These are phyloP conservation scores for Pristionchus entomophagus DNA, from an alignment of 2,888 invertebrate species.

Conservation along the genomic window DNA sequence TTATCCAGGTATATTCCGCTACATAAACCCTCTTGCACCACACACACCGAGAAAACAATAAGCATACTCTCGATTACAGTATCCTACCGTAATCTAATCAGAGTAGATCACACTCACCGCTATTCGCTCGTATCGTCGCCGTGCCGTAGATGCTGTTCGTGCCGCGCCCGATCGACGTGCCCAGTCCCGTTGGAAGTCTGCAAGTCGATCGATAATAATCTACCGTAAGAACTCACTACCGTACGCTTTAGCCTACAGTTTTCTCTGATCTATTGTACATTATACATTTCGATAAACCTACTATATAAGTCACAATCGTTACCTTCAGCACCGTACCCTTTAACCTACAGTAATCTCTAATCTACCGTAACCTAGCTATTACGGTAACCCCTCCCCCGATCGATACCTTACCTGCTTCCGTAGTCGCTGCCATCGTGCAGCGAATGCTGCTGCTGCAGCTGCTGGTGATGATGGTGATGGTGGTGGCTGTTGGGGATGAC, in stretches of 20 bases:
- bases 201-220: background rate
- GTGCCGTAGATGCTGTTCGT: slow-evolving; percentile 26
- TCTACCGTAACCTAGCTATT: no score
- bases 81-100: background rate
- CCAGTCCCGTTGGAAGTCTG: slow-evolving; percentile 30
- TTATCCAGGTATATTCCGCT: no score
- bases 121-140: slow-evolving; percentile 19
- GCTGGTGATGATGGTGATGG: background rate
- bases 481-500: slow-evolving; percentile 57
- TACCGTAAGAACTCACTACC: no score
- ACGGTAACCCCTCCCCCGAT: background rate
- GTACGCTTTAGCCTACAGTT: no score
- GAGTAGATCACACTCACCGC: background rate
- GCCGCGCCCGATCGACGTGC: slow-evolving; percentile 8
- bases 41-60: no score
- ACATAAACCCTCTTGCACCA: no score
- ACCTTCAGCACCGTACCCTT: no score
- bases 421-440: slow-evolving; percentile 9
- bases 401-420: slow-evolving; percentile 28
- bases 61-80: background rate
- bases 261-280: no score
- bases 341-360: no score
- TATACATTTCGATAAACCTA: no score
- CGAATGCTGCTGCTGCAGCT: background rate
- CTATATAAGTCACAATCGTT: background rate